Conservation (phyloP, 2,888 invertebrate species). For the Sceliomorpha sp. region DNA sequence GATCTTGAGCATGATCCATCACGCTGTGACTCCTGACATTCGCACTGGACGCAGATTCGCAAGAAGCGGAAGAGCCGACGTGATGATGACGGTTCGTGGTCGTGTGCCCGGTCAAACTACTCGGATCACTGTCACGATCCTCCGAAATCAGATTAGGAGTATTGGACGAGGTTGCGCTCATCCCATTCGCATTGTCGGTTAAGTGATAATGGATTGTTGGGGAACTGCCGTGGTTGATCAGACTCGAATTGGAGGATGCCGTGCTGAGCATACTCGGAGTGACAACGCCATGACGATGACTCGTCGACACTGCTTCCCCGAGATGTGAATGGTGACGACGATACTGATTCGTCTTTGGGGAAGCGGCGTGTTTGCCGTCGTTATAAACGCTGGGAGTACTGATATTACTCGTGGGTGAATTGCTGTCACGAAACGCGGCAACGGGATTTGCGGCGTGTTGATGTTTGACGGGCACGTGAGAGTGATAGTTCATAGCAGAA, state of each 20-base stretch:
- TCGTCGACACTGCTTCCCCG: conserved; percentile 15
- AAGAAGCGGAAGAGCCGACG: conserved; percentile 70
- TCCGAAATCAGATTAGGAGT: conserved; percentile 61
- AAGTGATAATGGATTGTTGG: conserved; percentile 62
- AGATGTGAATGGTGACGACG: conserved; percentile 61
- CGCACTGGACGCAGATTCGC: conserved; percentile 71
- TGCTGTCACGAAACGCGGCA: conserved; percentile 29
- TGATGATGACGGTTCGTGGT: conserved; percentile 69
- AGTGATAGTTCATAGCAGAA: conserved; percentile 35
- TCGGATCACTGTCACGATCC: conserved; percentile 65
- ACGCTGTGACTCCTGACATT: conserved; percentile 69
- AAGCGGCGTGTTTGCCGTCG: conserved; percentile 15
- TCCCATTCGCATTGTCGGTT: conserved; percentile 43
- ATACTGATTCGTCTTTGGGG: too few species aligned
- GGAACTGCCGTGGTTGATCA: conserved; percentile 67
- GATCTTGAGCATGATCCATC: conserved; percentile 70
- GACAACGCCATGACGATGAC: conserved; percentile 63
- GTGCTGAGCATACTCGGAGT: conserved; percentile 63
- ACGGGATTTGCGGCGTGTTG: conserved; percentile 24
- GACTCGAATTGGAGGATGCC: conserved; percentile 67
- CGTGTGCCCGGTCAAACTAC: conserved; percentile 62
- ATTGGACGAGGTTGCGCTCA: conserved; percentile 63
- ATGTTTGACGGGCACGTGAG: conserved; percentile 30
- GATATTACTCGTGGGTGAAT: conserved; percentile 20
- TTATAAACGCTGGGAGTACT: conserved; percentile 28